Conservation (phyloP, 2,113 vertebrate species). For the Xerus inauris region DNA sequence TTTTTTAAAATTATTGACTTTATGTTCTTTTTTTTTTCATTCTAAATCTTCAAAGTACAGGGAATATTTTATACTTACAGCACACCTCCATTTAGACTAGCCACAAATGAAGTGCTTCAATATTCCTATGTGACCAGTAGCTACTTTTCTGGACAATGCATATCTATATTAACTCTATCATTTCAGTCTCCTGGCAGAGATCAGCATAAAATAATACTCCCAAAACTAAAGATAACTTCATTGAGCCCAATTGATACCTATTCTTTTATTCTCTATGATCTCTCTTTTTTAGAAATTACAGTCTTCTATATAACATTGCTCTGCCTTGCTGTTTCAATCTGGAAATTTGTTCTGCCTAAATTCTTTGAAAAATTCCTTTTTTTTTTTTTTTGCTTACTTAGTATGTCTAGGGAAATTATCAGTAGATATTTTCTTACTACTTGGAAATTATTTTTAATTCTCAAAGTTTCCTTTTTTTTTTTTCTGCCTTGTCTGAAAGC, state of each 20-base stretch:
- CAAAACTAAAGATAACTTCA: neutral
- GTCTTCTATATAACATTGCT: neutral
- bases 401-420: neutral
- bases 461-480: neutral
- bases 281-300: neutral
- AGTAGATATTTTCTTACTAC: conserved; percentile 35
- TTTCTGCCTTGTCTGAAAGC: conserved; percentile 32
- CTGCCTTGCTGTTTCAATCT: neutral
- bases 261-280: neutral
- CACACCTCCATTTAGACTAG: neutral
- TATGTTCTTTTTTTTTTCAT: neutral
- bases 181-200: neutral
- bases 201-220: neutral
- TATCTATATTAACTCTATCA: neutral
- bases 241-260: neutral
- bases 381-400: conserved; percentile 49
- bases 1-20: neutral
- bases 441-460: conserved; percentile 50
- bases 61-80: neutral
- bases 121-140: neutral
- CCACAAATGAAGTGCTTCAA: neutral
- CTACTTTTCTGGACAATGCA: neutral
- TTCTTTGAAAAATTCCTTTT: conserved; percentile 17
- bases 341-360: neutral
- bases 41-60: neutral